Base-by-base conservation (phyloP, 2,113 vertebrate species). In the Lonchura striata region DNA sequence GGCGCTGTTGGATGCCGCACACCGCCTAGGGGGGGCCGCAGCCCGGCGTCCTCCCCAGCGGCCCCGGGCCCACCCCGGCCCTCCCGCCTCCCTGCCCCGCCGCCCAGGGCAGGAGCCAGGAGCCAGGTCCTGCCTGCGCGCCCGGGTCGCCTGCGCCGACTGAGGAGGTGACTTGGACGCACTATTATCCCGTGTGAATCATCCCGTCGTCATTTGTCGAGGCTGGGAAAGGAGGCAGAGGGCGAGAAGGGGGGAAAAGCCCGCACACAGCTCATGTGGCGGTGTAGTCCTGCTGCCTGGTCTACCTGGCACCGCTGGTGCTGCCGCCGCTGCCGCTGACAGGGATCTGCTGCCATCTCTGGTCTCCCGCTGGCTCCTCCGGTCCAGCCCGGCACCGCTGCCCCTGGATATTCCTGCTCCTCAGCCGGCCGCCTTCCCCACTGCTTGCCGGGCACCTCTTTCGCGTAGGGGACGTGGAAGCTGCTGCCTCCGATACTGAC, bases 141-240 rank as follows among this genome's bases (percentile, higher is more conserved):
- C 65, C 83, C 71, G 72, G 78, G 90, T 89, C 84, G 78, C 91
- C 64, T 57, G 75, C 86, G 88, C 85, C 88, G 97, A 37, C 96
- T 94, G 97, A 97, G 95, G 96, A 97, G 97, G 94, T 96, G 97
- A 96, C 96, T 97, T 79, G 96, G 97, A 84, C 93, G 94, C 96
- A n/a, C 64, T 80, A 95, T 95, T 97, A 95, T 94, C 94, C 96
- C 81, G 46, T 17, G 97, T 98, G 98, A 98, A 98, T 98, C 98
- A 98, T 86, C 88, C 95, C 94, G 66, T 95, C 97, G 96, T 97
- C 95, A 97, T 82, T 89, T 86, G 95, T 57, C 88, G 76, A 77
- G 96, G 96, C 96, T 53, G 89, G 94, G 65, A 90, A 78, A 95
- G 94, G 86, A 97, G 96, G 97, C 97, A 93, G 90, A 95, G 88